Evolutionary conservation across 2,797 vertebrate genomes (phyloP).

Genomic region (Gadopsis marmoratus): DNA sequence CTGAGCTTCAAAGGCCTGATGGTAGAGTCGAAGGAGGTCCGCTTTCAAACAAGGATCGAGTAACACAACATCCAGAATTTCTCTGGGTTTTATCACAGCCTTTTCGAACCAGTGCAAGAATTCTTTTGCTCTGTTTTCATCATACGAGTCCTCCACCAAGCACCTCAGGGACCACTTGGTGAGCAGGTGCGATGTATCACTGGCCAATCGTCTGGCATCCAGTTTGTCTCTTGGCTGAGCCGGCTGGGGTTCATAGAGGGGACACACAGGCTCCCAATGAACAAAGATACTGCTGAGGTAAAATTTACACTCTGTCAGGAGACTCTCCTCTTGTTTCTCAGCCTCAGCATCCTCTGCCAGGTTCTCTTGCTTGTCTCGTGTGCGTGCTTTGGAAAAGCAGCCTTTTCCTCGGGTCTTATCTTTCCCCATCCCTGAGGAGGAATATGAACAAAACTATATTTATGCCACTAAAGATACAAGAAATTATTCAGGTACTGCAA

Average conservation of each 20-base stretch:
- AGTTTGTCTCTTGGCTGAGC: slow-evolving; percentile 4
- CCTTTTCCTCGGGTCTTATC: slow-evolving; percentile 83
- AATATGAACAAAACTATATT: slow-evolving; percentile 33
- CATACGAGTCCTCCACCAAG: slow-evolving; percentile 67
- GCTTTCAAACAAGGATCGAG: slow-evolving; percentile 72
- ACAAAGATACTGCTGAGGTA: slow-evolving; percentile 85
- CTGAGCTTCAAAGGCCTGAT: slow-evolving; percentile 68
- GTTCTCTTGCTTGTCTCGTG: slow-evolving; percentile 34
- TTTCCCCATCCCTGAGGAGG: slow-evolving; percentile 83
- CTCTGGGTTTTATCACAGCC: slow-evolving; percentile 65
- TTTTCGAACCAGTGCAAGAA: slow-evolving; percentile 86
- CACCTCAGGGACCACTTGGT: slow-evolving; percentile 87
- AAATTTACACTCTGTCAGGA: slow-evolving; percentile 81
- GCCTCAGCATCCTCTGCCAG: slow-evolving; percentile 63
- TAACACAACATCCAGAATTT: slow-evolving; percentile 71
- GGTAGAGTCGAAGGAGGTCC: slow-evolving; percentile 88
- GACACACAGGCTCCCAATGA: slow-evolving; percentile 85
- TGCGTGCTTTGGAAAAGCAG: slow-evolving; percentile 51
- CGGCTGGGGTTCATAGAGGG: slow-evolving; percentile 29
- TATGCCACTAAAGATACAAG: slow-evolving; percentile 18
- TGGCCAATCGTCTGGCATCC: slow-evolving; percentile 41
- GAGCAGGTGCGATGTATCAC: slow-evolving; percentile 70
- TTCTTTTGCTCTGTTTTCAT: slow-evolving; percentile 57
- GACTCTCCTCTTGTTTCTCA: slow-evolving; percentile 43
- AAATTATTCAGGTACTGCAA: slow-evolving; percentile 27